Percentiles rank a stretch among this genome's conserved stretches.
Evolutionary conservation across 2,888 invertebrate species (phyloP).

Genomic region (Theodoxus fluviatilis): DNA sequence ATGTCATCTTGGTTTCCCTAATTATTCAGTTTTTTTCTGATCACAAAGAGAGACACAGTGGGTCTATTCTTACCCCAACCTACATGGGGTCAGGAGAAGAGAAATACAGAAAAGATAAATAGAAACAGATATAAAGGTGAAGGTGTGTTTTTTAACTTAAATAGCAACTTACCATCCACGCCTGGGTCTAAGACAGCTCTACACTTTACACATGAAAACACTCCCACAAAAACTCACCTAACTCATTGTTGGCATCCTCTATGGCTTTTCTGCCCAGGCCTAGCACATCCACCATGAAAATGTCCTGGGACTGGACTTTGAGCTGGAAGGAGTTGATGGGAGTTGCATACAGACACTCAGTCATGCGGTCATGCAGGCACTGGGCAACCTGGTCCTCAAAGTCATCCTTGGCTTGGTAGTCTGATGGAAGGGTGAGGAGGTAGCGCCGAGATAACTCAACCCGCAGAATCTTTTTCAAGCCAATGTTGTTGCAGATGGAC

Average conservation of each 20-base stretch:
- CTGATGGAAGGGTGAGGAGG: conserved; percentile 62
- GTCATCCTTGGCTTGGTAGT: conserved; percentile 32
- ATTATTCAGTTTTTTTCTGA: too few relatives aligned
- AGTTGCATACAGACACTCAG: conserved; percentile 81
- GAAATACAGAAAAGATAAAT: too few relatives aligned
- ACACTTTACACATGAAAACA: neutral
- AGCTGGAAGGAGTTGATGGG: conserved; percentile 71
- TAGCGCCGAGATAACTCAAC: conserved; percentile 76
- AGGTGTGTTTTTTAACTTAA: neutral
- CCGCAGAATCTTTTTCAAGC: conserved; percentile 77
- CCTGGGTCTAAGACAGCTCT: neutral
- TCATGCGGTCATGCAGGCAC: conserved; percentile 86
- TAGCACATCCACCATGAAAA: conserved; percentile 85
- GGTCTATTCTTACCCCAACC: too few relatives aligned
- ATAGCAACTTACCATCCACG: neutral
- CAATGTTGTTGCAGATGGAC: conserved; percentile 88
- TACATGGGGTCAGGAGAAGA: too few relatives aligned
- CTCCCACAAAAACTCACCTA: conserved; percentile 72
- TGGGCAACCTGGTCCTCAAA: conserved; percentile 48
- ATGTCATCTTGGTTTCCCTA: too few relatives aligned
- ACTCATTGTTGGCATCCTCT: conserved; percentile 78
- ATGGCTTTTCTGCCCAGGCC: conserved; percentile 80
- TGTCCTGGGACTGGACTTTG: conserved; percentile 72
- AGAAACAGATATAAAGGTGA: too few relatives aligned
- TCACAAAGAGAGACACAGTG: too few relatives aligned